Conservation (phyloP, 1,140 invertebrate species). For the Belonocnema kinseyi region DNA sequence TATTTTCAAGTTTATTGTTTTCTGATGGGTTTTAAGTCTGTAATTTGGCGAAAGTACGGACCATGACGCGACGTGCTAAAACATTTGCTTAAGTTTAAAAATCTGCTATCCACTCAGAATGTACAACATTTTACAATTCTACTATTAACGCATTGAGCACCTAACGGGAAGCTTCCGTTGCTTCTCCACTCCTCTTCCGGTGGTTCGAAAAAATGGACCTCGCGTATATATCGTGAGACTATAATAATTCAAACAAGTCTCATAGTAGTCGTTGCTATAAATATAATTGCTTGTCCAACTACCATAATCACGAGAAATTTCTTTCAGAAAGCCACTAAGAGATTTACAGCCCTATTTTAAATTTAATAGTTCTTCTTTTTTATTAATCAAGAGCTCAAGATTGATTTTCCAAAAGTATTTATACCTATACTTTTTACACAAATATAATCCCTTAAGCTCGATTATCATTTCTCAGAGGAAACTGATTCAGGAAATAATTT, state of each 20-base stretch:
- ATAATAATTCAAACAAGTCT: slow-evolving; percentile 26
- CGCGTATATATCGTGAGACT: slow-evolving; percentile 9
- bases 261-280: neutral
- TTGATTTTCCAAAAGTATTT: neutral
- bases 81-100: slow-evolving; percentile 8
- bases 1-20: slow-evolving; percentile 2
- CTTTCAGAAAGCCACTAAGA: neutral
- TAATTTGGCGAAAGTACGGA: slow-evolving; percentile 8
- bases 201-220: slow-evolving; percentile 3
- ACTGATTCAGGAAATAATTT: too few relatives aligned
- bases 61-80: neutral
- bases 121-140: too few relatives aligned
- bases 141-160: neutral
- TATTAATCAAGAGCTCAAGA: neutral
- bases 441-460: too few relatives aligned
- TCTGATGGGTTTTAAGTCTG: neutral
- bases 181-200: slow-evolving; percentile 30
- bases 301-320: slow-evolving; percentile 26
- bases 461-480: too few relatives aligned
- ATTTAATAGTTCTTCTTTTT: neutral
- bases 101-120: slow-evolving; percentile 21
- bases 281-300: slow-evolving; percentile 12
- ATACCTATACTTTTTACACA: too few relatives aligned
- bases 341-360: neutral
- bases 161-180: slow-evolving; percentile 24